A percentile compares a stretch with the other conserved stretches of the same genome.
Conservation (phyloP, 1,140 invertebrate genomes). For the Radopholus similis region DNA sequence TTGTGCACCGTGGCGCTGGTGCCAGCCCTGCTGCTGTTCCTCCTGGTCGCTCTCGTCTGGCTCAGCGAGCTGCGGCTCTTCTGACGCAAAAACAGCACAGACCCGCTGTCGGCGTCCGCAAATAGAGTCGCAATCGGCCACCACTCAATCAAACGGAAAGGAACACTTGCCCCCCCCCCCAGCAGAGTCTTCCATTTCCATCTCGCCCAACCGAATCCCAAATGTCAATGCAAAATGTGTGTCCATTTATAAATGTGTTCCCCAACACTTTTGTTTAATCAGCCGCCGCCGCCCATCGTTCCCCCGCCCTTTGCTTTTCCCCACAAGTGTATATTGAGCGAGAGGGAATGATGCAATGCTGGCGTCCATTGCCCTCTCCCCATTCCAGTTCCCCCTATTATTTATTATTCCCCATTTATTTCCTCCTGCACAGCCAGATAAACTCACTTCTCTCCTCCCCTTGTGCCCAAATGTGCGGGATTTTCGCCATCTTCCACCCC, state of each 20-base stretch:
- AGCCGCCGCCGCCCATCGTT: too few relatives aligned
- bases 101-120: background rate
- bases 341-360: constrained; percentile 5
- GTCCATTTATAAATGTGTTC: background rate
- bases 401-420: background rate
- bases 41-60: constrained; percentile 12
- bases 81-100: background rate
- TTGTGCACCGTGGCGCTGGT: constrained; percentile 1
- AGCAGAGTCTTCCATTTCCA: background rate
- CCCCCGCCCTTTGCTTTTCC: background rate
- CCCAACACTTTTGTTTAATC: background rate
- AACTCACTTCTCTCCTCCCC: background rate
- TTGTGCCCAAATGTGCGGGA: constrained; percentile 30
- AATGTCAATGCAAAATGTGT: background rate
- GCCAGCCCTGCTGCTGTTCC: constrained; percentile 2
- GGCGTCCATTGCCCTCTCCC: background rate
- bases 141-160: background rate
- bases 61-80: constrained; percentile 8
- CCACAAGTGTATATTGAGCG: background rate
- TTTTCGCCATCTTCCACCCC: constrained; percentile 34
- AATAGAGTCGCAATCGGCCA: background rate
- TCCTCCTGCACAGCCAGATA: background rate
- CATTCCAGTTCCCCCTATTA: background rate
- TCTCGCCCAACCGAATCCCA: background rate
- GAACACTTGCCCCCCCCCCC: background rate